Conservation (phyloP, 2,888 invertebrate genomes). For the Lumbricus terrestris region DNA sequence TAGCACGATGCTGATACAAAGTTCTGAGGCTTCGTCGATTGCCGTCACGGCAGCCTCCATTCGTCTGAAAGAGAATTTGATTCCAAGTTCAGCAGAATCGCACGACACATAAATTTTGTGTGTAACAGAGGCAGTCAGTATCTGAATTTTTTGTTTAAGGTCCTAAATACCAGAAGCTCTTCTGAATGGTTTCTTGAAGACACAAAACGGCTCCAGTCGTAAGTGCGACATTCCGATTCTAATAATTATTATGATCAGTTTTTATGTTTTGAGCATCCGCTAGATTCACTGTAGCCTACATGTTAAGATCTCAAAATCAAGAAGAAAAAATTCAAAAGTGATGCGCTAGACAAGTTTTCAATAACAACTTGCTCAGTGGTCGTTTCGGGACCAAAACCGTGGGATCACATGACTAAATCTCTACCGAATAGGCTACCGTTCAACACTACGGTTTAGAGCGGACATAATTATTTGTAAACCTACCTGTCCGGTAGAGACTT, state of each 20-base stretch:
- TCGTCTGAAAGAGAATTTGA: slow-evolving; percentile 39
- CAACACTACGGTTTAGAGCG: too few species aligned
- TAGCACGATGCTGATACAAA: slow-evolving; percentile 46
- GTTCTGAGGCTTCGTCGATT: slow-evolving; percentile 41
- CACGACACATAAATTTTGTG: background rate
- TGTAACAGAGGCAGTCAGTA: background rate
- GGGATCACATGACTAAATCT: too few species aligned
- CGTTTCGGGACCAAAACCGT: too few species aligned
- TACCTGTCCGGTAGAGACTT: slow-evolving; percentile 47
- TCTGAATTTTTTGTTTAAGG: too few species aligned
- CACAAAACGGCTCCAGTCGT: background rate
- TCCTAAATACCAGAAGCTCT: too few species aligned
- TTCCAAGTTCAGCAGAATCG: background rate
- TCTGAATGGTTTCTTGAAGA: background rate
- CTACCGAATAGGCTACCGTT: background rate
- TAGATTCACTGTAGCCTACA: too few species aligned
- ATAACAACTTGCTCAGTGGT: too few species aligned
- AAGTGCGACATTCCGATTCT: background rate
- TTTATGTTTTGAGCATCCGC: too few species aligned
- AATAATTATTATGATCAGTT: background rate
- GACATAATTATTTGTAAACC: slow-evolving; percentile 7
- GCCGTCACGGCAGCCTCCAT: slow-evolving; percentile 43
- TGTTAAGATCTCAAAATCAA: too few species aligned
- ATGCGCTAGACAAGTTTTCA: too few species aligned
- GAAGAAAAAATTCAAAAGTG: too few species aligned